phyloP scores from a whole-genome alignment of 2,888 invertebrate genomes.

The Podabrus alpinus region DNA sequence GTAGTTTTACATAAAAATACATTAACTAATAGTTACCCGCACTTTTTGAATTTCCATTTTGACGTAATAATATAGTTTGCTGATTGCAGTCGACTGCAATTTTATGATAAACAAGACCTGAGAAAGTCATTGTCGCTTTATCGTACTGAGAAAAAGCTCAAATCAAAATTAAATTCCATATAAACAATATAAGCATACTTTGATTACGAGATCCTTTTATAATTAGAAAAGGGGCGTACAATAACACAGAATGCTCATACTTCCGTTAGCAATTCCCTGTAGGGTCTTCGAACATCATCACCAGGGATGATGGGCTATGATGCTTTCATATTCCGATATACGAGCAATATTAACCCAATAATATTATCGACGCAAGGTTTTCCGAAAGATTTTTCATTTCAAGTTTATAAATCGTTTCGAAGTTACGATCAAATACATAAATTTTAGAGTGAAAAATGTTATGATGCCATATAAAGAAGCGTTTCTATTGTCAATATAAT shows the following conservation, averaged over 20 bases:
- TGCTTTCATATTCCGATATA: slow-evolving; percentile 29
- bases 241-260: slow-evolving; percentile 27
- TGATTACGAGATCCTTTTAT: slow-evolving; percentile 29
- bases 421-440: slow-evolving; percentile 27
- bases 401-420: slow-evolving; percentile 21
- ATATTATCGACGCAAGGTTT: slow-evolving; percentile 25
- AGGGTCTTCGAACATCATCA: slow-evolving; percentile 27
- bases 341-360: slow-evolving; percentile 22
- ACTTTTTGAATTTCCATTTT: not conserved
- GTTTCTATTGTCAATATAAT: slow-evolving; percentile 22
- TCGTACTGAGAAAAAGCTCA: not conserved
- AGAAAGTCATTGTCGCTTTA: not conserved
- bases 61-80: too few species aligned
- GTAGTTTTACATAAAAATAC: not conserved
- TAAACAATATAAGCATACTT: slow-evolving; percentile 28
- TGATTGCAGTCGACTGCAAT: not conserved
- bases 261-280: slow-evolving; percentile 28
- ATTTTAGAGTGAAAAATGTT: slow-evolving; percentile 23
- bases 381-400: slow-evolving; percentile 18
- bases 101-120: not conserved
- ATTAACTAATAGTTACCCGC: not conserved
- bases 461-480: slow-evolving; percentile 21
- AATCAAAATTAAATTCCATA: slow-evolving; percentile 30
- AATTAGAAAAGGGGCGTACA: slow-evolving; percentile 29
- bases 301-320: slow-evolving; percentile 22